Base-by-base conservation (phyloP, 2,113 vertebrate species). In the Paralichthys olivaceus region DNA sequence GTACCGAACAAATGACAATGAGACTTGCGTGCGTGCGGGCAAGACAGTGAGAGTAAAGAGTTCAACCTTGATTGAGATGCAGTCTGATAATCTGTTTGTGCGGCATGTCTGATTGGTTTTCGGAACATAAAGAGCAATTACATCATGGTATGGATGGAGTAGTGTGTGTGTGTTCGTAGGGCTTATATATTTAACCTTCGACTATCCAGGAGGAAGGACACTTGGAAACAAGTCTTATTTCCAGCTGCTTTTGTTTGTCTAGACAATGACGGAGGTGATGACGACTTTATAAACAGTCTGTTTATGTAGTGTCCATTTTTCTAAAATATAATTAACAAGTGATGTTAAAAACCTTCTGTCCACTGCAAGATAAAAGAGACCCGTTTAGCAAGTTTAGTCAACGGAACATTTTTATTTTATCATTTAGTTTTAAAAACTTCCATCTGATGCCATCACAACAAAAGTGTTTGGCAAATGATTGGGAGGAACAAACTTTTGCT, bases 81-180 rank as follows among this genome's bases (percentile, higher is more conserved):
- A 47, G n/a, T n/a, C 53, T 43, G 45, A 76, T 61, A 29, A 37
- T 65, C 63, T 53, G 55, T 75, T 65, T 86, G 66, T 4, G 32
- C 34, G 40, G 9, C 45, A 51, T 37, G 13, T 45, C 23, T 26
- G 37, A 26, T 68, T 64, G 14, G 53, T 43, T 77, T 79, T 80
- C 62, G 72, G 70, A 25, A 66, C 63, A 77, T 70, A n/a, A 60
- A 84, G 25, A 60, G 64, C 80, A 83, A 77, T 85, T 81, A 81
- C 19, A 7, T 28, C 29, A 20, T 68, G 60, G 65, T 62, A 73
- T 80, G 15, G 22, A 66, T 69, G 51, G 17, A 61, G 32, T 75
- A 4, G 17, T 51, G 23, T 47, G 49, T 61, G 55, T 25, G 14
- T 22, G 11, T 22, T 17, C 7, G 25, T 75, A 61, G 25, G 43